Percentiles rank a stretch among this genome's conserved stretches.
Conservation (phyloP, 37 sponge, comb jelly and placozoan species). For the Agelas oroides region DNA sequence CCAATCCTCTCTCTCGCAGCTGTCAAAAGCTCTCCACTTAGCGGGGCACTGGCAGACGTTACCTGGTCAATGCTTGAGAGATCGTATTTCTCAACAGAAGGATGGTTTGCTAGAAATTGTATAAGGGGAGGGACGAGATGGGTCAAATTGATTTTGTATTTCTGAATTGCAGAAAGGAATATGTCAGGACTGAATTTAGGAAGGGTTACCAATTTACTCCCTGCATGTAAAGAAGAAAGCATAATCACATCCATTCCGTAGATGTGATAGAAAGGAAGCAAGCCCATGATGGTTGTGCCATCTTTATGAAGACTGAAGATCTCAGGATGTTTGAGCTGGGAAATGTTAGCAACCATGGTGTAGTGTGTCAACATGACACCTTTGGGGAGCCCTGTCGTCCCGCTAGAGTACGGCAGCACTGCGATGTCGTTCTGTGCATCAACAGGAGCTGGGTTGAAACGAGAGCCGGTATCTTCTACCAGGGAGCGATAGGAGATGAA, state of each 20-base stretch:
- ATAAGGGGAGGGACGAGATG: constrained; percentile 83
- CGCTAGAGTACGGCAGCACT: constrained; percentile 88
- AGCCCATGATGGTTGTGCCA: constrained; percentile 18
- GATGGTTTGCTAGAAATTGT: constrained; percentile 86
- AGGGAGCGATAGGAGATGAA: constrained; percentile 45
- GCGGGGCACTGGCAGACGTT: constrained; percentile 84
- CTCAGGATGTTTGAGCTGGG: constrained; percentile 55
- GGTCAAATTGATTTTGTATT: constrained; percentile 42
- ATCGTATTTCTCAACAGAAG: constrained; percentile 82
- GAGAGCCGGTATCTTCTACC: constrained; percentile 58
- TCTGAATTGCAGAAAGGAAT: constrained; percentile 67
- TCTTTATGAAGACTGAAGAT: background rate
- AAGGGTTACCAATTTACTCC: constrained; percentile 60
- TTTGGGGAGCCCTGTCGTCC: constrained; percentile 93
- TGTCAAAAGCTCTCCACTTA: constrained; percentile 72
- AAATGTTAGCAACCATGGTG: constrained; percentile 67
- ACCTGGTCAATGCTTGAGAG: constrained; percentile 65
- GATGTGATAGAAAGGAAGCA: constrained; percentile 88
- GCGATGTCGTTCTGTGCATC: constrained; percentile 53
- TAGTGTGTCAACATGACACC: constrained; percentile 90
- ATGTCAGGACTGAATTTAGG: constrained; percentile 80
- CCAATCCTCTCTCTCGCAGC: constrained; percentile 51
- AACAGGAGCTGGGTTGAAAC: constrained; percentile 30
- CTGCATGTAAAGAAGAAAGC: constrained; percentile 48
- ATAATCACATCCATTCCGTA: constrained; percentile 76